Evolutionary conservation across 2,797 vertebrate genomes (phyloP).

Genomic region (Neostethus bicornis): DNA sequence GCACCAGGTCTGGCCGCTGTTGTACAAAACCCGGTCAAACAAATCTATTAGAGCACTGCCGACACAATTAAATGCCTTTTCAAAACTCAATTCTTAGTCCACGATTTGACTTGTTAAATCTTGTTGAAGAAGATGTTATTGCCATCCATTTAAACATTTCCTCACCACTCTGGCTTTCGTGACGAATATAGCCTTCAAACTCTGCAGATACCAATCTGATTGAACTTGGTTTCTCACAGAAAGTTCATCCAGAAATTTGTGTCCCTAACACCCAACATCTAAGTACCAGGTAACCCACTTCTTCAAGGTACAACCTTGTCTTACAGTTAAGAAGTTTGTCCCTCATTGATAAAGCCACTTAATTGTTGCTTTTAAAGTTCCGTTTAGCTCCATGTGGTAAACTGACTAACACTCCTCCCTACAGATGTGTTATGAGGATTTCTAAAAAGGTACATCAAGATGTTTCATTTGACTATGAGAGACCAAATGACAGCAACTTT

Average conservation of each 20-base stretch:
- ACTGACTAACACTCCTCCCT: neutral
- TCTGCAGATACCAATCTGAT: neutral
- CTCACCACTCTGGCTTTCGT: neutral
- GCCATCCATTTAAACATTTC: neutral
- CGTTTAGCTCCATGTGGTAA: neutral
- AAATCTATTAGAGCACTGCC: too few relatives aligned
- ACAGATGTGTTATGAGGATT: neutral
- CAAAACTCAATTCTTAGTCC: too few relatives aligned
- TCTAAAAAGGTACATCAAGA: slow-evolving; percentile 13
- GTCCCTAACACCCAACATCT: neutral
- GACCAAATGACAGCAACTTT: slow-evolving; percentile 23
- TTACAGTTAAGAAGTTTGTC: neutral
- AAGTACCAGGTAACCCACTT: neutral
- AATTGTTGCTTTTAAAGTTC: neutral
- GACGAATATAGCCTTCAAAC: neutral
- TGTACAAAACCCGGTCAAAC: too few relatives aligned
- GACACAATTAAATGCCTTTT: too few relatives aligned
- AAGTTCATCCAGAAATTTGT: neutral
- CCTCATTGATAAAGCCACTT: neutral
- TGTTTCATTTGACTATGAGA: slow-evolving; percentile 15
- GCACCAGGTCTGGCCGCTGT: too few relatives aligned
- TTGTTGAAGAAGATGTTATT: too few relatives aligned
- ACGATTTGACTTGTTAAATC: too few relatives aligned
- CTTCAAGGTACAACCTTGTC: neutral
- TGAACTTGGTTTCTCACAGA: neutral